Base-by-base conservation (phyloP, 2,888 invertebrate species). In the Hesperia comma region DNA sequence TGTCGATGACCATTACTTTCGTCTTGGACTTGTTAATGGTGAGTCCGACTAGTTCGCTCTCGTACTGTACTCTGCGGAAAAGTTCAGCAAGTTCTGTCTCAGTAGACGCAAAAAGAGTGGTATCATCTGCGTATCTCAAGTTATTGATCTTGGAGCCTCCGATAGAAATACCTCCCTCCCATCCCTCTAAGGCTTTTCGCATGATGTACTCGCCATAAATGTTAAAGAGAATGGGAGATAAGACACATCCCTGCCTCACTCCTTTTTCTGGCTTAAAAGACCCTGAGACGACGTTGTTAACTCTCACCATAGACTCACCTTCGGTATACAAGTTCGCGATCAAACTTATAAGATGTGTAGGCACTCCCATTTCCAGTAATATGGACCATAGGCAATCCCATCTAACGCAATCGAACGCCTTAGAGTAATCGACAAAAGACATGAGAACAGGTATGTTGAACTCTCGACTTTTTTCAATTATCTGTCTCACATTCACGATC, bases 351-450 rank as follows among this genome's bases (percentile, higher is more conserved):
- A 61, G 61, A 33, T 37, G 49, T 61, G 12, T 8, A 1, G 51
- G 49, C 1, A 43, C 58, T 1, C 46, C 55, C 41, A 57, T 46
- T 40, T 49, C 63, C 1, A 12, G 3, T 8, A 63, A 6, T 14
- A 49, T 61, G 12, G 2, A 6, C 57, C 58, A 64, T 19, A 64
- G 21, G 12, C 41, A 41, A n/a, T 51, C 41, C 58, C 58, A 63
- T 40, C 14, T 26, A 14, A 64, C 58, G 14, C 64, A 64, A 12
- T 58, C 53, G 26, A 58, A 64, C 14, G 58, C 58, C 15, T 58
- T 64, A 1, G 43, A 51, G 26, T 64, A 64, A 15, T 64, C 63
- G 7, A 64, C 26, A 21, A 57, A 64, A 8, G 51, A 57, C 63
- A 56, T 33, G 14, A 33, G 33, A 15, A 55, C 37, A 14, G 62